Evolutionary conservation across 2,113 vertebrate species (phyloP), one percentile per base, ranked within the genome.

Genomic region (Raja brachyura): DNA sequence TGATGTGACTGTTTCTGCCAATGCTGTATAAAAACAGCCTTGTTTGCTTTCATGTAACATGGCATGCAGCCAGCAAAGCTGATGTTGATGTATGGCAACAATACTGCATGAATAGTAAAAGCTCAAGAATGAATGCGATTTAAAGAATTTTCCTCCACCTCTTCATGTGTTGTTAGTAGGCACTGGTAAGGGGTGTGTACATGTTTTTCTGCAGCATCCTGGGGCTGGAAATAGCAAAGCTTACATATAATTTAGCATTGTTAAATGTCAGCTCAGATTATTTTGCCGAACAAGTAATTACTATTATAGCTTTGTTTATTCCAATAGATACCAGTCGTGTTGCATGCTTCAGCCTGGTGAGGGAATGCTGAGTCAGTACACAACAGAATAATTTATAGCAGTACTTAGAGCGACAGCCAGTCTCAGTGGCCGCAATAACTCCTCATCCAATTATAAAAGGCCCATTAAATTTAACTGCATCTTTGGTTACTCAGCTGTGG

Each of bases 401-500:
- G 90, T 74, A 92, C 33, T 39, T 48, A 39, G 33, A 74, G 70
- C 39, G 33, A 25, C 90, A 92, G 33, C 90, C 33, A 39, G 68
- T 92, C 66, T 92, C 90, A 54, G 31, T 73, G 90, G 90, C 90
- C 39, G 66, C 66, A 92, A 74, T 92, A 92, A 92, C 33, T 92
- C 33, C 33, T 54, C 39, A 39, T 92, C 33, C 90, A 92, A 74
- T 92, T 92, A 92, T 92, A 92, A 73, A 92, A 92, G 90, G 90
- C 20, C 90, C 90, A 92, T 92, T 92, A 92, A 92, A 48, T 92
- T 92, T 92, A 92, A 92, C 66, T 92, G 90, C 68, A 54, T 73
- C 90, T 92, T 92, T 92, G 33, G 90, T 92, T 92, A 92, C 90
- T 92, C 90, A 92, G 48, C 90, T 92, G 33, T 31, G 70, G 20